A percentile compares a stretch with the other conserved stretches of the same genome.
Conservation (phyloP, 2,113 vertebrate species). For the Sciurus niger region DNA sequence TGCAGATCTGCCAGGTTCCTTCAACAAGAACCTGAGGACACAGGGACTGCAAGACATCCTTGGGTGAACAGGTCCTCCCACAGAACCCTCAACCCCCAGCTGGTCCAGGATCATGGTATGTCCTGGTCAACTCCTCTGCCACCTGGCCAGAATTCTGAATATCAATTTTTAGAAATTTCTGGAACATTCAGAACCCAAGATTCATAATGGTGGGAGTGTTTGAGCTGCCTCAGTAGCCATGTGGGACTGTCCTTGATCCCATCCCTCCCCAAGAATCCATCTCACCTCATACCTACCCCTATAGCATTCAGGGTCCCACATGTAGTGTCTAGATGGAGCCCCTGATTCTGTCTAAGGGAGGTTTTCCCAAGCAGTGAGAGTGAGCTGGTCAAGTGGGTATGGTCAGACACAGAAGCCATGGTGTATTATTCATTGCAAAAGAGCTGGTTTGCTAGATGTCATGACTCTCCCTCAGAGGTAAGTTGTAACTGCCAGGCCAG, state of each 20-base stretch:
- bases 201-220: not conserved
- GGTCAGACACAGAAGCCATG: not conserved
- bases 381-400: too few relatives aligned
- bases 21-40: not conserved
- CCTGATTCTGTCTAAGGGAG: fast-evolving
- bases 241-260: not conserved
- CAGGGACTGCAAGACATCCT: not conserved
- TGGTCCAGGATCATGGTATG: not conserved
- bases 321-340: too few relatives aligned
- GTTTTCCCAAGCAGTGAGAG: not conserved
- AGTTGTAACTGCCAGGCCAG: not conserved
- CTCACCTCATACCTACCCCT: not conserved
- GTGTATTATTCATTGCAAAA: not conserved
- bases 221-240: not conserved
- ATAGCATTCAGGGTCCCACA: not conserved
- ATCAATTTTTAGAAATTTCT: not conserved
- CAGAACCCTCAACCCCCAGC: not conserved
- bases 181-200: not conserved
- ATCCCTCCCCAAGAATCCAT: not conserved
- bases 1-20: not conserved
- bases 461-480: not conserved
- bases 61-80: not conserved
- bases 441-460: not conserved
- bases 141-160: not conserved
- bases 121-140: not conserved